These are phyloP conservation scores for Emydoidea blandingii DNA, from an alignment of 2,797 vertebrate genomes.

Conservation along the genomic window DNA sequence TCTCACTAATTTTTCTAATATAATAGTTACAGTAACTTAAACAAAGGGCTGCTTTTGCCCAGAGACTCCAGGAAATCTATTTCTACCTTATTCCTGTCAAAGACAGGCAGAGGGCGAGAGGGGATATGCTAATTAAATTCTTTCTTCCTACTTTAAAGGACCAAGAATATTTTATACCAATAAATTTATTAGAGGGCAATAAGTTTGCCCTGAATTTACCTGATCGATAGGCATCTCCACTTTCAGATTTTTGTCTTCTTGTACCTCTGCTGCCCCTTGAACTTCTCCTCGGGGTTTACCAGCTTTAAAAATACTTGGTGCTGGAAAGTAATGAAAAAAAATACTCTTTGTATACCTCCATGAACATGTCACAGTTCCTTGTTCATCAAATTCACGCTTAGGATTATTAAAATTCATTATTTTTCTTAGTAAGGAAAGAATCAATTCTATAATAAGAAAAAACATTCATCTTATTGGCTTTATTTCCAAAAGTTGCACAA, in stretches of 20 bases:
- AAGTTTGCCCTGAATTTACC: slow-evolving; percentile 4
- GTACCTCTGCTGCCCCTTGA: slow-evolving; percentile 76
- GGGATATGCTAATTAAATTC: not conserved
- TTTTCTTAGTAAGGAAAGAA: not conserved
- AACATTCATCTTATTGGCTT: not conserved
- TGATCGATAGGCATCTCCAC: slow-evolving; percentile 79
- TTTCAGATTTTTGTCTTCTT: slow-evolving; percentile 74
- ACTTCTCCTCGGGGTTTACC: slow-evolving; percentile 77
- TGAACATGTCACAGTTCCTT: no score
- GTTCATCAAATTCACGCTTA: not conserved
- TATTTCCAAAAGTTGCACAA: not conserved
- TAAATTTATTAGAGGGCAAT: not conserved
- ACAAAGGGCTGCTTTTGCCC: not conserved
- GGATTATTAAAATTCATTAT: not conserved
- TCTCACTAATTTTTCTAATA: not conserved
- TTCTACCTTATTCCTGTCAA: not conserved
- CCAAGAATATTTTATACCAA: not conserved
- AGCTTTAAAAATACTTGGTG: slow-evolving; percentile 79
- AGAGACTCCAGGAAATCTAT: not conserved
- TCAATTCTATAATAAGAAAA: not conserved
- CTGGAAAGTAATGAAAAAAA: slow-evolving; percentile 16
- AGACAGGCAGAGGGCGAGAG: not conserved
- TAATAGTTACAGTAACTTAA: not conserved
- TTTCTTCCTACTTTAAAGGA: not conserved
- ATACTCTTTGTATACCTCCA: not conserved